These are phyloP conservation scores for Ips typographus DNA, from an alignment of 1,140 invertebrate species.

Conservation along the genomic window DNA sequence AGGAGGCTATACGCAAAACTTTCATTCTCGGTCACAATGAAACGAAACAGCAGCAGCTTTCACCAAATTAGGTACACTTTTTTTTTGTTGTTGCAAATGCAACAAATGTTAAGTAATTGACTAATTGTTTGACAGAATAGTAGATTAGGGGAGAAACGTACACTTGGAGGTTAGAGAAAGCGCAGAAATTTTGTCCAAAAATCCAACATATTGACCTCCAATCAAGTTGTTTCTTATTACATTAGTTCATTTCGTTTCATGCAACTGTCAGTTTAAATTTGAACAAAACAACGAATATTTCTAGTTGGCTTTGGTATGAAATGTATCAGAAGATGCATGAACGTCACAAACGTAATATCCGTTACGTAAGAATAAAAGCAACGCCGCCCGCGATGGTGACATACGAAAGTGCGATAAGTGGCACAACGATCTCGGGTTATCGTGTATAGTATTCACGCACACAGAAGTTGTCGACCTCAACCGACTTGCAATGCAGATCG, in stretches of 20 bases:
- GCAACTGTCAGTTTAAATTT: too few species aligned
- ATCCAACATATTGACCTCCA: too few species aligned
- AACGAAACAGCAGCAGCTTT: constrained; percentile 17
- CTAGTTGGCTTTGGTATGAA: not conserved
- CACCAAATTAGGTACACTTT: constrained; percentile 28
- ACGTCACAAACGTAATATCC: not conserved
- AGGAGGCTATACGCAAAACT: constrained; percentile 18
- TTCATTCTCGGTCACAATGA: constrained; percentile 30
- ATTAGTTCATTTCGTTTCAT: too few species aligned
- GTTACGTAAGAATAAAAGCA: too few species aligned
- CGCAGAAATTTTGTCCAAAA: too few species aligned
- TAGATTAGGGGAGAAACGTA: not conserved
- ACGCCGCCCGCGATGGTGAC: constrained; percentile 6
- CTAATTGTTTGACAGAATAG: constrained; percentile 8
- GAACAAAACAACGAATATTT: too few species aligned
- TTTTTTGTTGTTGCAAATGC: constrained; percentile 3
- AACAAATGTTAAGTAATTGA: constrained; percentile 1
- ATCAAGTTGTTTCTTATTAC: too few species aligned
- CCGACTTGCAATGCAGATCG: constrained; percentile 45
- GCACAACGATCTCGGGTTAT: constrained; percentile 40
- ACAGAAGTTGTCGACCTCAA: constrained; percentile 50
- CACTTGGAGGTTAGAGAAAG: too few species aligned
- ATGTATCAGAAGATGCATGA: not conserved
- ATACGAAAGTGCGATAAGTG: constrained; percentile 41
- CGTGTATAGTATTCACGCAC: constrained; percentile 21